A percentile compares a stretch with the other conserved stretches of the same genome.
Conservation (phyloP, 2,113 vertebrate species). For the Bettongia penicillata region DNA sequence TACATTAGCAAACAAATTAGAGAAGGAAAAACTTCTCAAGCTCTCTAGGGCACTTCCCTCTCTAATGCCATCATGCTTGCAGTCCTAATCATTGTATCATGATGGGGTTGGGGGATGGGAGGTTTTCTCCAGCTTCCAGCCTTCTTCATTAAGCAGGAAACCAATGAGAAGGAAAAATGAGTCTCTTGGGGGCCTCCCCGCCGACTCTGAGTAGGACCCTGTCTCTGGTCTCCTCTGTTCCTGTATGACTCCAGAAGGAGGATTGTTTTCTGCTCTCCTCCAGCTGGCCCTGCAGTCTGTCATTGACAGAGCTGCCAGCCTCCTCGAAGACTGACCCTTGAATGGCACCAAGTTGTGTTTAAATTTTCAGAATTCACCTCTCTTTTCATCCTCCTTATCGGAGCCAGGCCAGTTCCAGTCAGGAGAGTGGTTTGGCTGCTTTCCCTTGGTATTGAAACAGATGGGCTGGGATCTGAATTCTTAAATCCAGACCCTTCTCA, state of each 20-base stretch:
- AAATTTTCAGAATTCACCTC: slow-evolving; percentile 70
- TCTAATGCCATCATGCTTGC: background rate
- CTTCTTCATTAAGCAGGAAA: background rate
- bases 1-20: background rate
- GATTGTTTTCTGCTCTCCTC: background rate
- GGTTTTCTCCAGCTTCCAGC: background rate
- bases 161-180: background rate
- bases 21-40: background rate
- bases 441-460: slow-evolving; percentile 54
- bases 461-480: slow-evolving; percentile 23
- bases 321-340: slow-evolving; percentile 50
- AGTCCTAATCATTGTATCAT: background rate
- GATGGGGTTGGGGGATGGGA: background rate
- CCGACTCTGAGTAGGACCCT: background rate
- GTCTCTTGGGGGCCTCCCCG: background rate
- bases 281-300: slow-evolving; percentile 3
- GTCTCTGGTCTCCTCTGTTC: background rate
- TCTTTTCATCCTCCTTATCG: slow-evolving; percentile 64
- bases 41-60: background rate
- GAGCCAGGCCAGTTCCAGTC: slow-evolving; percentile 45
- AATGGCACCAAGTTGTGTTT: slow-evolving; percentile 67
- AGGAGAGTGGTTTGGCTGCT: slow-evolving; percentile 43
- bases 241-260: rapidly evolving
- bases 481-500: background rate
- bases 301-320: slow-evolving; percentile 12